Conservation (phyloP, 2,113 vertebrate genomes). For the Dicrurus megarhynchus region DNA sequence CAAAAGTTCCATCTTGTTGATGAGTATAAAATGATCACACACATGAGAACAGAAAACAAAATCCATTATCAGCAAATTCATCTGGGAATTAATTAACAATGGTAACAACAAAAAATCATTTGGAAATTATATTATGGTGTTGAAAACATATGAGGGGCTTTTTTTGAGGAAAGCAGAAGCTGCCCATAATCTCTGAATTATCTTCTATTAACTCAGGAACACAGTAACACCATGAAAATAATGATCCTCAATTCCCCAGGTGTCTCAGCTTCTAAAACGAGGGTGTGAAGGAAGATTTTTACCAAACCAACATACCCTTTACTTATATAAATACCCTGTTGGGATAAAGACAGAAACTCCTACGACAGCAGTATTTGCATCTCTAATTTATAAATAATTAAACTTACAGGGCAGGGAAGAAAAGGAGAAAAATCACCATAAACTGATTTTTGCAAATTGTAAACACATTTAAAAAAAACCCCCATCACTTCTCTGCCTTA, state of each 20-base stretch:
- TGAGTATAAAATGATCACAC: not conserved
- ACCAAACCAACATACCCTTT: not conserved
- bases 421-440: not conserved
- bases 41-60: not conserved
- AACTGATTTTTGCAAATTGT: not conserved
- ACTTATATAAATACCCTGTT: not conserved
- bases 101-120: not conserved
- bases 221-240: not conserved
- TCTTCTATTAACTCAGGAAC: not conserved
- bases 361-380: not conserved
- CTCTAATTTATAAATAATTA: not conserved
- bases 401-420: not conserved
- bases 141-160: accelerated
- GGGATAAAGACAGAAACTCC: not conserved
- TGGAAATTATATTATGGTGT: not conserved
- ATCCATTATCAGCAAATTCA: not conserved
- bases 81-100: not conserved
- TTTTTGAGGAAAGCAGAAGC: not conserved
- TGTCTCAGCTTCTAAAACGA: not conserved
- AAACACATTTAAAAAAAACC: not conserved
- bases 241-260: not conserved
- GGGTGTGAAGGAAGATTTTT: not conserved
- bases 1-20: not conserved
- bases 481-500: not conserved
- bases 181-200: not conserved